phyloP scores from a whole-genome alignment of 2,113 vertebrate genomes.

The Otis tarda region DNA sequence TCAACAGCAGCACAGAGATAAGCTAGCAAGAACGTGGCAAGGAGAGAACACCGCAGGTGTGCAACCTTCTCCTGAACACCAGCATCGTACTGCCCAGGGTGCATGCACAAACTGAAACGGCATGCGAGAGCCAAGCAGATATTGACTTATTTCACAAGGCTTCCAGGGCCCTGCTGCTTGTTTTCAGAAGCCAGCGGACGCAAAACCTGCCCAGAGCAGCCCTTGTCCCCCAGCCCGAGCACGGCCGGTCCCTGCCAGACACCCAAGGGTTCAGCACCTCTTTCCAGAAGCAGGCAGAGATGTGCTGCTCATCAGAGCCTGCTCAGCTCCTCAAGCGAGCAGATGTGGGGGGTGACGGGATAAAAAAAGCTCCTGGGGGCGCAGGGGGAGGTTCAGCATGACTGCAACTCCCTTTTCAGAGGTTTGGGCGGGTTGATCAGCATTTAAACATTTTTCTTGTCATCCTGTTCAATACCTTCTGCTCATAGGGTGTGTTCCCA shows the following conservation, averaged over 20 bases:
- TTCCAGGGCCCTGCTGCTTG: neutral
- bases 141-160: accelerated
- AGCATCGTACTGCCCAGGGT: accelerated
- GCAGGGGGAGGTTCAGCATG: constrained; percentile 61
- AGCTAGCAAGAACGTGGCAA: accelerated
- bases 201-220: neutral
- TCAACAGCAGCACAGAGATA: neutral
- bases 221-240: neutral
- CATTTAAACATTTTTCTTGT: constrained; percentile 52
- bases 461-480: constrained; percentile 52
- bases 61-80: neutral
- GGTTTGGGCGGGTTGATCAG: constrained; percentile 64
- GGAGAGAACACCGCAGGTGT: accelerated
- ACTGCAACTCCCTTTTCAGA: constrained; percentile 62
- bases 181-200: neutral
- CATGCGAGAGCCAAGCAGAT: neutral
- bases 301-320: neutral
- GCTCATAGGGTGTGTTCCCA: constrained; percentile 58
- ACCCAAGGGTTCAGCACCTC: neutral
- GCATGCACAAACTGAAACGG: accelerated
- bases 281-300: constrained; percentile 13
- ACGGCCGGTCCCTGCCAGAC: neutral
- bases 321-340: constrained; percentile 29
- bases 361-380: constrained; percentile 66
- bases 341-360: constrained; percentile 53